phyloP scores from a whole-genome alignment of 2,888 invertebrate species.

The Leucophenga montana region DNA sequence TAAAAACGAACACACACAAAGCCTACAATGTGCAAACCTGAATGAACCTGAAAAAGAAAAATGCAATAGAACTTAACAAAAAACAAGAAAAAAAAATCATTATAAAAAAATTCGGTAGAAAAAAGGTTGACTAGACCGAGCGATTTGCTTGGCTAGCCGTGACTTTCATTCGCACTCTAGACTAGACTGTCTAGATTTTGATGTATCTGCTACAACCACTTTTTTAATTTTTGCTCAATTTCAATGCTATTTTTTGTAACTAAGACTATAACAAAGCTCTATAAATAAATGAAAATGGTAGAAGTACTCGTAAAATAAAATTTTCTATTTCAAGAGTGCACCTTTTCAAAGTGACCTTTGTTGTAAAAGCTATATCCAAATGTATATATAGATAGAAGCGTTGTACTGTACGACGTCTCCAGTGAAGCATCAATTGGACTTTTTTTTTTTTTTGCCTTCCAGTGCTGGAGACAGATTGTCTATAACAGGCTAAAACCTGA shows the following conservation, averaged over 20 bases:
- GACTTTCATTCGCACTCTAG: conserved; percentile 4
- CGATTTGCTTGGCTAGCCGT: not conserved
- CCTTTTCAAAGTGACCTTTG: conserved; percentile 19
- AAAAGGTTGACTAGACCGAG: not conserved
- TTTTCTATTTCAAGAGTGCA: not conserved
- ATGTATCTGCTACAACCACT: not conserved
- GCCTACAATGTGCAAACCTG: not conserved
- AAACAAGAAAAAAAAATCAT: not conserved
- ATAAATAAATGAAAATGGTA: too few relatives aligned
- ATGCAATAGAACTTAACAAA: not conserved
- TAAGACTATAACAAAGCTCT: not conserved
- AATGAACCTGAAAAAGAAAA: conserved; percentile 2
- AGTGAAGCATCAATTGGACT: conserved; percentile 11
- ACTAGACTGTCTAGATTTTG: not conserved
- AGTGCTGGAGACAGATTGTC: not conserved
- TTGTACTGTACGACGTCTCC: too few relatives aligned
- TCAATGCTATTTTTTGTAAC: not conserved
- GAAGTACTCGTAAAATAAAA: too few relatives aligned
- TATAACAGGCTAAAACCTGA: too few relatives aligned
- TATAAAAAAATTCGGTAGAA: not conserved
- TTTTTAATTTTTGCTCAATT: not conserved
- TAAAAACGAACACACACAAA: conserved; percentile 14
- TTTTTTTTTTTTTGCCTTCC: conserved; percentile 3
- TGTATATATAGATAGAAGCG: not conserved
- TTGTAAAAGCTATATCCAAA: not conserved